Base-by-base conservation (phyloP, 2,888 invertebrate genomes). In the Phaedon cochleariae region DNA sequence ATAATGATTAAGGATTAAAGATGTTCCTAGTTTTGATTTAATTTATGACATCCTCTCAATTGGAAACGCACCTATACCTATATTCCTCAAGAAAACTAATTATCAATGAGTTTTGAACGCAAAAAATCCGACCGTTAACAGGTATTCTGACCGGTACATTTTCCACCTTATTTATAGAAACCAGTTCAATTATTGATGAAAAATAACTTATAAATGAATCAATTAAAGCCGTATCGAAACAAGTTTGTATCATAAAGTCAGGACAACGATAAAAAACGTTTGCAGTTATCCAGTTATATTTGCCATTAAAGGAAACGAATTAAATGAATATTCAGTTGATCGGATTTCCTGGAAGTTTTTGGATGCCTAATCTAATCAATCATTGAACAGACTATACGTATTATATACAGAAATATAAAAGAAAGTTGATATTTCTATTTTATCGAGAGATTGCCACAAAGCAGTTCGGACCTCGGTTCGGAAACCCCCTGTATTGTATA, bases 171-270 rank as follows among this genome's bases (percentile, higher is more conserved):
- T 48, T 41, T 55, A 41, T 41, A 55, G 37, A 17, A 22, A 59
- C 59, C 49, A 49, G 59, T 48, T 41, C 55, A 20, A 55, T 55
- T 55, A 55, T 21, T 41, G 45, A 59, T 48, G 59, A 48, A 59
- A 57, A 59, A 59, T 59, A 15, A 17, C 20, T 20, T 20, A 34
- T 59, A 59, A 48, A 17, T 29, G 34, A 59, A 48, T 59, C 59
- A 59, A 59, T 59, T 59, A 59, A 48, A 26, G 48, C 49, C 21
- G 31, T 18, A 55, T 37, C 18, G 7, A 55, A 55, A 41, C 55
- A 21, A 55, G 41, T 34, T 41, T n/a, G 20, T 3, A 52, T 20
- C 37, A 7, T 41, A 55, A 41, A 15, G 7, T n/a, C 51, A 34
- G 57, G 26, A n/a, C 37, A 6, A 46, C 20, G 10, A 26, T 46